A percentile compares a stretch with the other conserved stretches of the same genome.
These are phyloP conservation scores for Anolis carolinensis DNA, from an alignment of 2,113 vertebrate species.

Conservation along the genomic window DNA sequence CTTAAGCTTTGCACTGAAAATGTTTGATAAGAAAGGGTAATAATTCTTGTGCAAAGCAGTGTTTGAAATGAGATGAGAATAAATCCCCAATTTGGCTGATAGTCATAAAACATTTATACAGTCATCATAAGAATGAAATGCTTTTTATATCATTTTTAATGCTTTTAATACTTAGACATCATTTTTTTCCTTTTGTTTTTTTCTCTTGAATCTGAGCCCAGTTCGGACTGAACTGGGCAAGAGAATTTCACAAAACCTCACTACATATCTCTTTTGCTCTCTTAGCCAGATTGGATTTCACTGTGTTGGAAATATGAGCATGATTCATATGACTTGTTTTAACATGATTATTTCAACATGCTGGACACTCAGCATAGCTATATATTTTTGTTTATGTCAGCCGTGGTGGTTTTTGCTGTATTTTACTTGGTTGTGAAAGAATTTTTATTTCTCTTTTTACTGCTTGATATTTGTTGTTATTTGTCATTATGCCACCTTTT, in stretches of 20 bases:
- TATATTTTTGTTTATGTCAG: not conserved
- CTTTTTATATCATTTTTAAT: not conserved
- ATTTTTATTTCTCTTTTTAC: accelerated
- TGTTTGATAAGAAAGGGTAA: too few species aligned
- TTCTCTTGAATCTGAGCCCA: too few species aligned
- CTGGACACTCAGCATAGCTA: not conserved
- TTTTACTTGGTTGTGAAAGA: too few species aligned
- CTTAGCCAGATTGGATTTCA: not conserved
- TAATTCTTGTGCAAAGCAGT: too few species aligned
- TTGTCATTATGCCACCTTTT: not conserved
- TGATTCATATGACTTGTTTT: not conserved
- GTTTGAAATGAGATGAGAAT: too few species aligned
- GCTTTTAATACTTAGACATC: too few species aligned
- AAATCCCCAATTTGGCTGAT: too few species aligned
- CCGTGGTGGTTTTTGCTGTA: not conserved
- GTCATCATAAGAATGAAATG: not conserved
- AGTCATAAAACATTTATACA: too few species aligned
- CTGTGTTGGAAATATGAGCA: not conserved
- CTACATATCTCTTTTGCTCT: not conserved
- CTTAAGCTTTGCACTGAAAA: too few species aligned
- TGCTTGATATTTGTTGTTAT: not conserved
- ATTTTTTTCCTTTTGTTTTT: not conserved
- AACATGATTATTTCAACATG: not conserved
- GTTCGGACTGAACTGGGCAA: not conserved
- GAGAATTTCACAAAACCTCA: not conserved